Evolutionary conservation across 1,140 invertebrate genomes (phyloP).

Genomic region (Nymphalis io): DNA sequence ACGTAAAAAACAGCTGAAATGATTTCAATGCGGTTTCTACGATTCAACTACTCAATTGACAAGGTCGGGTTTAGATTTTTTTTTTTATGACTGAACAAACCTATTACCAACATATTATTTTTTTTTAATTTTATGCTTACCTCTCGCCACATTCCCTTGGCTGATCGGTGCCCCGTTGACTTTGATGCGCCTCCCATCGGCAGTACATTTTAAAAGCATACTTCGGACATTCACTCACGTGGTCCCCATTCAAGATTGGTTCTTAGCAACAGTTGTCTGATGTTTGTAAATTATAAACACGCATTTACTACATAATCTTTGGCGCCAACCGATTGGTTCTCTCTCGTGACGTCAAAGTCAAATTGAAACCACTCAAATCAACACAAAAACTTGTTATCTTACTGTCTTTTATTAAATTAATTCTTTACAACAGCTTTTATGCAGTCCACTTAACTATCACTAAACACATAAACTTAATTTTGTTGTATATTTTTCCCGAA

Average conservation of each 20-base stretch:
- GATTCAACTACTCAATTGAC: too few species aligned
- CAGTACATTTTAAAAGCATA: conserved; percentile 78
- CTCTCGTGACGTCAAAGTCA: conserved; percentile 74
- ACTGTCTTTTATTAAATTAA: conserved; percentile 53
- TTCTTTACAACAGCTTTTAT: conserved; percentile 35
- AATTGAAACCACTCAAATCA: conserved; percentile 70
- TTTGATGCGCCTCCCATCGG: conserved; percentile 76
- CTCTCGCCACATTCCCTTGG: conserved; percentile 74
- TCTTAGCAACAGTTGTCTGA: conserved; percentile 51
- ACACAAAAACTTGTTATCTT: conserved; percentile 69
- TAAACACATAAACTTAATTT: conserved; percentile 35
- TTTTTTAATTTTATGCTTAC: conserved; percentile 43
- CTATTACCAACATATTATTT: too few species aligned
- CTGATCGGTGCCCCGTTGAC: conserved; percentile 67
- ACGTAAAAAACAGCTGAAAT: not conserved
- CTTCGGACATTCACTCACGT: conserved; percentile 62
- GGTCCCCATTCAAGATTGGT: conserved; percentile 62
- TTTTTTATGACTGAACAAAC: too few species aligned
- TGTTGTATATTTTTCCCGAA: conserved; percentile 24
- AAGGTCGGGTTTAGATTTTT: too few species aligned
- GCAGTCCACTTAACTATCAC: conserved; percentile 57
- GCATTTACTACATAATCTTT: conserved; percentile 64
- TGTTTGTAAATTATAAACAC: conserved; percentile 59
- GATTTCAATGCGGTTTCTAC: not conserved
- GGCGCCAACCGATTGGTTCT: conserved; percentile 68